Evolutionary conservation across 2,888 invertebrate species (phyloP), one percentile per base, ranked within the genome.

Genomic region (Prionchulus punctatus): DNA sequence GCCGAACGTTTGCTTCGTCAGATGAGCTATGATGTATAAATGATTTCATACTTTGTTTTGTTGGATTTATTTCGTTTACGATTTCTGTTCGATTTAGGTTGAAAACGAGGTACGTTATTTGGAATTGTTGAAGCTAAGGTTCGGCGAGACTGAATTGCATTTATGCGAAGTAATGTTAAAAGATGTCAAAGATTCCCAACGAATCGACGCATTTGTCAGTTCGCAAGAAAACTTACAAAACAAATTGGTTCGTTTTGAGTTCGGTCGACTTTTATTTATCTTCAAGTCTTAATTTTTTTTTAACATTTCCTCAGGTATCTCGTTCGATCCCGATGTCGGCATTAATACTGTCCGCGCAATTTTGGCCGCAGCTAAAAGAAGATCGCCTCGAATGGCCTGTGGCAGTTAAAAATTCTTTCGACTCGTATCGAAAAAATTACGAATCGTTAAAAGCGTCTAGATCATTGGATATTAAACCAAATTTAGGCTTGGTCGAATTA

Each of bases 131-230:
- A 96, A 96, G 74, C 76, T 91, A 50, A 79, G 77, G 61, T 96
- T 98, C 77, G 94, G 92, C 0, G 94, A 96, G 70, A 82, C 87
- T n/a, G 85, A 92, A 64, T 74, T 98, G 55, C 91, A 92, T 71
- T 87, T 85, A 67, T 98, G 96, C 76, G 96, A 98, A 76, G 92
- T 94, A 0, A 98, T 98, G 98, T 74, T 98, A 36, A 91, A 92
- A 70, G 98, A 98, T 73, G 85, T 96, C 43, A 84, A 85, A 26
- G 94, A 96, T 72, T 96, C 96, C 0, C 88, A 89, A 67, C 80
- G 90, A 62, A 86, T 96, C 53, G 91, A 92, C 74, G 79, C 30
- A 7, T 49, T 49, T 21, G 30, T 28, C 28, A 53, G 43, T 18
- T 36, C 36, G 48, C 23, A 26, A n/a, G n/a, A n/a, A n/a, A n/a